phyloP scores from a whole-genome alignment of 2,888 invertebrate genomes.

The Periphyllus acericola region DNA sequence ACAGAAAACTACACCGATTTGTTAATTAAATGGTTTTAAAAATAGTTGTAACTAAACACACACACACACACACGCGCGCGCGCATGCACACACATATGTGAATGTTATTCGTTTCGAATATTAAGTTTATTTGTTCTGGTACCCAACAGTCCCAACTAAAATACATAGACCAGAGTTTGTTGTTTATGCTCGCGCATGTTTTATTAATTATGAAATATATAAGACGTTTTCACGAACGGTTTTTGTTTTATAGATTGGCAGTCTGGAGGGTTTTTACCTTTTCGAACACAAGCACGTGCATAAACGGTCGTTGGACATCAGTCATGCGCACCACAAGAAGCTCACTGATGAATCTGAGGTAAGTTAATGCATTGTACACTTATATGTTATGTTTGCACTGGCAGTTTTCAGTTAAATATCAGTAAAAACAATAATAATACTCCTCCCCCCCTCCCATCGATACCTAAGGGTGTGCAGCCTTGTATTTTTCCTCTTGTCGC shows the following conservation, averaged over 20 bases:
- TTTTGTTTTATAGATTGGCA: constrained; percentile 80
- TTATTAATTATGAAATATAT: neutral
- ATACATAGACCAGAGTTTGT: neutral
- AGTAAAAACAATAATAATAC: too few species aligned
- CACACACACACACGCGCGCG: neutral
- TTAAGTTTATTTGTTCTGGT: constrained; percentile 6
- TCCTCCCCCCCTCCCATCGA: too few species aligned
- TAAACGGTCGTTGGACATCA: constrained; percentile 84
- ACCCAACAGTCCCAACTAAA: neutral
- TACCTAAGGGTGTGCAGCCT: too few species aligned
- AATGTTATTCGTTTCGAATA: neutral
- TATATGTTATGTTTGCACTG: neutral
- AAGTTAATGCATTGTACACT: constrained; percentile 67
- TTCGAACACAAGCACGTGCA: constrained; percentile 85
- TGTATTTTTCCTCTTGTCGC: neutral
- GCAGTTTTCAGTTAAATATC: too few species aligned
- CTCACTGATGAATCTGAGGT: constrained; percentile 83
- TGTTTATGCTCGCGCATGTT: neutral
- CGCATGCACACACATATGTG: neutral
- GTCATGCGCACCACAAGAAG: constrained; percentile 80
- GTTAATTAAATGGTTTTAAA: constrained; percentile 16
- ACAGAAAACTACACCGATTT: neutral
- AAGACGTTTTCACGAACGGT: constrained; percentile 3
- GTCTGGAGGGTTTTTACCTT: constrained; percentile 85
- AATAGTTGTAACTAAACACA: neutral